phyloP scores from a whole-genome alignment of 2,888 invertebrate genomes.

The Campopleginae sp. region DNA sequence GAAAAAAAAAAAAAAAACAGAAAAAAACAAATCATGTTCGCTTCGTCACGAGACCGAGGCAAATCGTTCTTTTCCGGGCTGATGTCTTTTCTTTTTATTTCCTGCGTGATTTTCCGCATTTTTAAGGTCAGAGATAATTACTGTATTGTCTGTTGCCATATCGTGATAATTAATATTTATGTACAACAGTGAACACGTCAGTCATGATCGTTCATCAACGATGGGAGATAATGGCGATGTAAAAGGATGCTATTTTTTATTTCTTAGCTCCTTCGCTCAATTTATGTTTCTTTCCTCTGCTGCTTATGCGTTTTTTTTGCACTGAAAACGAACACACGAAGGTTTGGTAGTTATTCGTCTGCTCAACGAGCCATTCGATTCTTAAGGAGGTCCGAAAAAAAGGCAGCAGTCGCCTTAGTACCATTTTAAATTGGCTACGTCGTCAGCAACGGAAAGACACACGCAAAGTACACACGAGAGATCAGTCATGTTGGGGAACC shows the following conservation, averaged over 20 bases:
- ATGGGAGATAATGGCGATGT: constrained; percentile 74
- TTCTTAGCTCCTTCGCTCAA: constrained; percentile 41
- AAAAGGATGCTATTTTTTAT: constrained; percentile 71
- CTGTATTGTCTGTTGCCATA: constrained; percentile 74
- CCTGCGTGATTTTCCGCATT: constrained; percentile 6
- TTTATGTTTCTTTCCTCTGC: constrained; percentile 44
- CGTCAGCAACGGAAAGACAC: constrained; percentile 33
- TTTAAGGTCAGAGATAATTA: constrained; percentile 65
- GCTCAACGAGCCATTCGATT: constrained; percentile 62
- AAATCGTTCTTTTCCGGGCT: constrained; percentile 14
- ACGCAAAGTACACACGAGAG: constrained; percentile 6
- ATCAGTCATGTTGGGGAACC: constrained; percentile 9
- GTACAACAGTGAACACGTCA: constrained; percentile 80
- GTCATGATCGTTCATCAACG: constrained; percentile 75
- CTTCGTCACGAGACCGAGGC: constrained; percentile 17
- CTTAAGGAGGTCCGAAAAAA: neutral
- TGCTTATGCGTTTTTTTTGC: constrained; percentile 39
- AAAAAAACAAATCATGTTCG: constrained; percentile 29
- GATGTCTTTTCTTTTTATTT: neutral
- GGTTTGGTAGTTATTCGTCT: constrained; percentile 75
- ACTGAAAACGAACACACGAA: constrained; percentile 79
- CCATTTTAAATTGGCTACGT: constrained; percentile 14
- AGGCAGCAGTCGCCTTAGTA: constrained; percentile 3
- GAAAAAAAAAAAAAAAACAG: constrained; percentile 48
- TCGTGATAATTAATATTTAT: constrained; percentile 66